These are phyloP conservation scores for Uropetala carovei DNA, from an alignment of 2,888 invertebrate species.

Conservation along the genomic window DNA sequence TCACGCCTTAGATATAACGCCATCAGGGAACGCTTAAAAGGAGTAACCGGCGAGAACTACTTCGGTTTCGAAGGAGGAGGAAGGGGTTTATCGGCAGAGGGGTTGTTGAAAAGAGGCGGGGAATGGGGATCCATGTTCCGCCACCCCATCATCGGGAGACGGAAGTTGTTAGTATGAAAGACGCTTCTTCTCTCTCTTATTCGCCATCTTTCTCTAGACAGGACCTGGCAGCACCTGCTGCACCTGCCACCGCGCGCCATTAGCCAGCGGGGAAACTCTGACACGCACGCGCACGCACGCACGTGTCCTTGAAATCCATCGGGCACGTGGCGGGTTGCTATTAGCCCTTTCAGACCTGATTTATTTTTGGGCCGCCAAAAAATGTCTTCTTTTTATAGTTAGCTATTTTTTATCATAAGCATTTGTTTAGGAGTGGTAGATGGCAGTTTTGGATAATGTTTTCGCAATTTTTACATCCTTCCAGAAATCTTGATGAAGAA, in stretches of 20 bases:
- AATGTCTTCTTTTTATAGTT: too few species aligned
- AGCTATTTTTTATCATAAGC: too few species aligned
- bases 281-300: background rate
- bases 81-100: background rate
- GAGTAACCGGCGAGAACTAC: background rate
- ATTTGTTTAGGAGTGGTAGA: too few species aligned
- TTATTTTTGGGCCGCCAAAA: too few species aligned
- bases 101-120: background rate
- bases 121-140: too few species aligned
- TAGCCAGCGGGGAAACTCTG: background rate
- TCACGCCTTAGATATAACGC: too few species aligned
- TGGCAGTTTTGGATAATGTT: too few species aligned
- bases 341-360: too few species aligned
- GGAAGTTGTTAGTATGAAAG: background rate
- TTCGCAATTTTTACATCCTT: too few species aligned
- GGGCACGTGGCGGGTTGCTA: too few species aligned
- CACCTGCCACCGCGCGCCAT: slow-evolving; percentile 7
- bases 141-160: background rate
- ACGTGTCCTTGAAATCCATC: slow-evolving; percentile 18
- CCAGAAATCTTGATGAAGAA: too few species aligned
- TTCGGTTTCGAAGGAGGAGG: background rate
- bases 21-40: background rate
- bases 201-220: background rate
- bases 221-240: background rate
- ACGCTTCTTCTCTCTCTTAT: background rate